A percentile compares a stretch with the other conserved stretches of the same genome.
Evolutionary conservation across 2,888 invertebrate species (phyloP).

Genomic region (Tachina grossa): DNA sequence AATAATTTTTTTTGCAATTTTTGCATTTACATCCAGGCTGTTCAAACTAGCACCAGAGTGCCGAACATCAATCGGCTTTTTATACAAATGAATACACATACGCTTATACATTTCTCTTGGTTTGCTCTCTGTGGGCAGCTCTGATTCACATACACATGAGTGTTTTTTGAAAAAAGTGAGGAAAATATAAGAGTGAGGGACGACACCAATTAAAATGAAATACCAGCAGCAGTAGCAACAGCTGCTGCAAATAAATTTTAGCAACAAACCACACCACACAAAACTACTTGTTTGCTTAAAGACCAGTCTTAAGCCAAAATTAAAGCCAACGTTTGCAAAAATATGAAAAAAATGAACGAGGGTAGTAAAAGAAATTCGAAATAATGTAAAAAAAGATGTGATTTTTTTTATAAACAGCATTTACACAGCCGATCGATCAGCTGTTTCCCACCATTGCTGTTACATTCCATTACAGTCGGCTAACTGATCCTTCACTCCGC

Average conservation of each 20-base stretch:
- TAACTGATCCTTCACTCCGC: too few species aligned
- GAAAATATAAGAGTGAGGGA: slow-evolving; percentile 49
- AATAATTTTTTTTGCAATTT: slow-evolving; percentile 8
- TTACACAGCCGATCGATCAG: too few species aligned
- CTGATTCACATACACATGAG: background rate
- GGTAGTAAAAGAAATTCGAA: background rate
- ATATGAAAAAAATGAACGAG: background rate
- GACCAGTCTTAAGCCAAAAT: background rate
- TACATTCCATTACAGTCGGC: too few species aligned
- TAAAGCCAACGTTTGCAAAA: background rate
- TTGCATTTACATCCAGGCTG: too few species aligned
- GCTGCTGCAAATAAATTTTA: background rate
- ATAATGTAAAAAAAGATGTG: background rate
- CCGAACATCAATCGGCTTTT: too few species aligned
- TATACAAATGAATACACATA: too few species aligned
- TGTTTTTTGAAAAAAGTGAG: slow-evolving; percentile 9
- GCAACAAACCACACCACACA: background rate
- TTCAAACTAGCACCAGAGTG: too few species aligned
- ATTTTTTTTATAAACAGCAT: too few species aligned
- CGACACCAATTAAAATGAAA: slow-evolving; percentile 58
- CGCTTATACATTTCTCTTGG: too few species aligned
- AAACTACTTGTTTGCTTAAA: slow-evolving; percentile 27
- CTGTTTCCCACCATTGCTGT: too few species aligned
- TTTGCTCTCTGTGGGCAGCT: too few species aligned
- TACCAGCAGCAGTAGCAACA: slow-evolving; percentile 6